Evolutionary conservation across 2,888 invertebrate genomes (phyloP), one percentile per base, ranked within the genome.

Genomic region (Xanthorhoe designata): DNA sequence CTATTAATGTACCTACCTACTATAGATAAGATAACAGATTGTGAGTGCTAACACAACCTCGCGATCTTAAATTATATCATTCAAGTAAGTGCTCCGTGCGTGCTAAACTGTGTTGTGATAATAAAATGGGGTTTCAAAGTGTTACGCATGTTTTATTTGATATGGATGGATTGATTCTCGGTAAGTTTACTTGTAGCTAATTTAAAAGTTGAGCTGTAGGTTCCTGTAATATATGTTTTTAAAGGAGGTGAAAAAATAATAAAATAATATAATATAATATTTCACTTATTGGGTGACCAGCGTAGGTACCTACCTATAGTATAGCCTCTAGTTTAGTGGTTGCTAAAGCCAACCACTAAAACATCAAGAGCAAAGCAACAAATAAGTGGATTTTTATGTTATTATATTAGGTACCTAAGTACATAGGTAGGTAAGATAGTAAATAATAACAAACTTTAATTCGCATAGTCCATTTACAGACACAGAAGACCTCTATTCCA

Each of bases 401-500:
- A 24, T 24, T 24, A 3, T 24, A 24, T 24, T 35, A 35, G 35
- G 3, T 38, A 38, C 35, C 35, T 38, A 38, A 7, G 10, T 38
- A 38, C 6, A n/a, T n/a, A n/a, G 35, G 7, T 35, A 35, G 5
- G 5, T 35, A 35, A 8, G n/a, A n/a, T n/a, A n/a, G n/a, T 35
- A 35, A 35, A 35, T 13, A 38, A 10, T 3, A 10, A 38, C 38
- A 1, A 38, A 38, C 18, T 54, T 24, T 24, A 3, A 1, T 24
- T 24, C 1, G 4, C 24, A 24, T 24, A 4, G n/a, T n/a, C 24
- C 24, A 35, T 55, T 59, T 94, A 77, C 92, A 97, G 98, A 98
- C 93, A 97, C 98, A 24, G 98, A 98, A 89, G 92, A 90, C 17
- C 89, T 97, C 17, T 98, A 98, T 83, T 95, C 97, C 19, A 87